Evolutionary conservation across 2,888 invertebrate species (phyloP), one percentile per base, ranked within the genome.

Genomic region (Lithodes maja): DNA sequence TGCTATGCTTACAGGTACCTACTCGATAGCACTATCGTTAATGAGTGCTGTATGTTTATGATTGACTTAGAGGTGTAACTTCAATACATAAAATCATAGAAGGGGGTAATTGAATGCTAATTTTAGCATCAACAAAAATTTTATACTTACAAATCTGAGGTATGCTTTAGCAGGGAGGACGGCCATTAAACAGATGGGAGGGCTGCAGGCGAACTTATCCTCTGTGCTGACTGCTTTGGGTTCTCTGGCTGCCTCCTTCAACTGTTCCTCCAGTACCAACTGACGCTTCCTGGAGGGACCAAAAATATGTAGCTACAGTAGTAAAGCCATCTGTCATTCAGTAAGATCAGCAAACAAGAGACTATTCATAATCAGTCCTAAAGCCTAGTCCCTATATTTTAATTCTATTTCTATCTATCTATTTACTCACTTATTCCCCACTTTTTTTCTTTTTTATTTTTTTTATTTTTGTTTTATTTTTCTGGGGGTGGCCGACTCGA

Each of bases 201-300:
- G 88, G 33, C 92, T 86, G 68, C 92, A 74, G 9, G 92, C 92
- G 61, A 92, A 92, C 84, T 92, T 89, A 85, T 74, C 90, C 77
- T 86, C 92, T 80, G 83, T 90, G 74, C 78, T 78, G n/a, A 91
- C 91, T 17, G 88, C 94, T 92, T 95, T 94, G 52, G 95, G 95
- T 92, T 97, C 97, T 93, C 96, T 96, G 0, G 97, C 97, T 49
- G 98, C 98, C 93, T 98, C 98, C 94, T 98, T 98, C 81, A 99
- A 94, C 93, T 99, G 98, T 93, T 97, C 96, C 93, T 97, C 96
- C 93, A 99, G 95, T 94, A 96, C 97, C 92, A 97, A 97, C 94
- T 97, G 97, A 93, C 97, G 96, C 95, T 97, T 97, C 94, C 98
- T 98, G 91, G 12, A 89, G 75, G n/a, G n/a, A n/a, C n/a, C n/a